Evolutionary conservation across 2,888 invertebrate species (phyloP).

Genomic region (Amiota minor): DNA sequence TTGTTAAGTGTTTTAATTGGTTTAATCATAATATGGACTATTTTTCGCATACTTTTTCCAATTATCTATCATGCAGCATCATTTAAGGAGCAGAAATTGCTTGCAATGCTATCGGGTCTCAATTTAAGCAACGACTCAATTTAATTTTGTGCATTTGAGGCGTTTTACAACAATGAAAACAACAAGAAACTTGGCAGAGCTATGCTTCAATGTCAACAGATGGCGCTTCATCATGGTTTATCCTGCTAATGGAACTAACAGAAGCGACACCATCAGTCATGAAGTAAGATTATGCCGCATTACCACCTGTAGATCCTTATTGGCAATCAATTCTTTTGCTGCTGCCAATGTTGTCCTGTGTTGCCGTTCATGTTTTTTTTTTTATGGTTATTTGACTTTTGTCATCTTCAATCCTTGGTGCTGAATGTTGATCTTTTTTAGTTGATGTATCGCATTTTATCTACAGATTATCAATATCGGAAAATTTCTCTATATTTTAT

Average conservation of each 20-base stretch:
- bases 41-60: too few relatives aligned
- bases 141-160: conserved; percentile 17
- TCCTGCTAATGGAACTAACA: background rate
- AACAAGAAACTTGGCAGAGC: conserved; percentile 25
- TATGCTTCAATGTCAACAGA: conserved; percentile 31
- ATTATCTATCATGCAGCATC: too few relatives aligned
- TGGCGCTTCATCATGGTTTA: conserved; percentile 13
- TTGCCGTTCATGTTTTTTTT: background rate
- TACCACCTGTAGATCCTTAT: conserved; percentile 70
- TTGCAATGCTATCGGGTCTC: too few relatives aligned
- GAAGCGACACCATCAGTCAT: conserved; percentile 29
- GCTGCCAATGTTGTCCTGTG: conserved; percentile 38
- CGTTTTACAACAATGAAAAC: background rate
- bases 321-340: conserved; percentile 68
- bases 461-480: too few relatives aligned
- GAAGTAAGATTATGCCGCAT: conserved; percentile 64
- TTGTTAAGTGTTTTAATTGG: too few relatives aligned
- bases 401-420: background rate
- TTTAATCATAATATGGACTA: too few relatives aligned
- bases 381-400: background rate
- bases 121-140: conserved; percentile 4
- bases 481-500: too few relatives aligned
- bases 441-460: background rate
- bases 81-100: too few relatives aligned
- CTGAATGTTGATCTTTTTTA: conserved; percentile 47